phyloP scores from a whole-genome alignment of 2,113 vertebrate genomes.

The Felis catus region F.catus_Fca126_mat1.0 CM031415.1:84108501-84109000 shows the following conservation, averaged over 20 bases:
- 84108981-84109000: too few species aligned
- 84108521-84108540: neutral
- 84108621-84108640: too few species aligned
- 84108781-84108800: too few species aligned
- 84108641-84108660: too few species aligned
- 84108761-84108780: too few species aligned
- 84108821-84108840: neutral
- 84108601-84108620: neutral
- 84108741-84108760: too few species aligned
- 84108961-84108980: neutral
- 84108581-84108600: neutral
- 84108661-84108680: too few species aligned
- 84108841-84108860: neutral
- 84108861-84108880: neutral
- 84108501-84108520: neutral
- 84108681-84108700: too few species aligned
- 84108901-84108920: neutral
- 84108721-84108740: too few species aligned
- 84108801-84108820: neutral
- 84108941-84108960: neutral
- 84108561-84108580: neutral
- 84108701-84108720: too few species aligned
- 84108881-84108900: neutral
- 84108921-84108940: neutral
- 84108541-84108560: neutral